Evolutionary conservation across 1,140 invertebrate species (phyloP), one percentile per base, ranked within the genome.

Genomic region (Cydia strobilella): DNA sequence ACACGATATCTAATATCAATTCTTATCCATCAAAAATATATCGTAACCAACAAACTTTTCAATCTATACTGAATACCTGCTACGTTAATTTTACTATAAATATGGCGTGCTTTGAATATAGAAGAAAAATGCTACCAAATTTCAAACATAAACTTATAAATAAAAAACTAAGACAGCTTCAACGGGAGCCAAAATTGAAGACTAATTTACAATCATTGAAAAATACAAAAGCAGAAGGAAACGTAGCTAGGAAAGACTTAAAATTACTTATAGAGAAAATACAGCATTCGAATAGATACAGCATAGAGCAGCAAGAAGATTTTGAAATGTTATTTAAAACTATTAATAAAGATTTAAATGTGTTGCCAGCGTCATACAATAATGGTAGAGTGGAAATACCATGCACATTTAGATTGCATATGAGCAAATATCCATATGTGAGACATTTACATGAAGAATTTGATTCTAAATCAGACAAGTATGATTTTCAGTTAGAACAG

Each of bases 401-500:
- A 0, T 65, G 74, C 0, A 65, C 13, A 0, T 90, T 83, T 12
- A 81, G 81, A 54, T 65, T 76, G 1, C 77, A 82, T 20, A 71
- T 80, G 27, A 87, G 75, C 48, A 80, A 82, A 45, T 85, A 85
- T 77, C 74, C 82, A 0, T 92, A 88, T 66, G 78, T 86, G 0
- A 80, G 88, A 75, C 83, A 89, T 74, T 76, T 89, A n/a, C 84
- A 76, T 63, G 62, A 77, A 1, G 78, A 87, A 4, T 63, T 79
- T 0, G 72, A 80, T 3, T 31, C 66, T 3, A 31, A 15, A 72
- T 54, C 20, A 2, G 23, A 15, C n/a, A 25, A 74, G 12, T 89
- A 86, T 71, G 85, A 91, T 76, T 74, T 91, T 15, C 85, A 87
- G 39, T 39, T 91, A 2, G 75, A 86, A 73, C 89, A 91, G 72